Evolutionary conservation across 2,113 vertebrate genomes (phyloP).

Genomic region (Alexandromys fortis): DNA sequence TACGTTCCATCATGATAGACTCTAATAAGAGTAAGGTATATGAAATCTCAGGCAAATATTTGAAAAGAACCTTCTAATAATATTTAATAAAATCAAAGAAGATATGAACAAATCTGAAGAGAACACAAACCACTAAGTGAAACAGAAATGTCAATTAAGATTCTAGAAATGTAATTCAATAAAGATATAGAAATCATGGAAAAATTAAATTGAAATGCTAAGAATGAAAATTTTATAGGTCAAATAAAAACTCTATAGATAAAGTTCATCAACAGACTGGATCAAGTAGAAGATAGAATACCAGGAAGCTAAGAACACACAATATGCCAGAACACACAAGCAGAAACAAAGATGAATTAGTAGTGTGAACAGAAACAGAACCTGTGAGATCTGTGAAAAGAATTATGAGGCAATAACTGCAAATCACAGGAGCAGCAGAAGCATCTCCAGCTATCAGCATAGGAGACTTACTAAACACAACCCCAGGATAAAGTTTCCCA

Average conservation of each 20-base stretch:
- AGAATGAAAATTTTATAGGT: not conserved
- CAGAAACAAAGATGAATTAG: not conserved
- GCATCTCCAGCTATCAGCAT: no score
- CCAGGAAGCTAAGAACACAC: not conserved
- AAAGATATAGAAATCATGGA: not conserved
- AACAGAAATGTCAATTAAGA: not conserved
- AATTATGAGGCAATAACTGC: no score
- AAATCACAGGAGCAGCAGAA: not conserved
- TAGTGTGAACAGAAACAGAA: not conserved
- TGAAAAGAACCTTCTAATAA: not conserved
- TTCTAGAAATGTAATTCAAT: not conserved
- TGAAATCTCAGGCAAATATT: not conserved
- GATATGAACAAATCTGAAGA: not conserved
- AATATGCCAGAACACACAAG: not conserved
- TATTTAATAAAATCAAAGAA: not conserved
- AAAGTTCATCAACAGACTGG: not conserved
- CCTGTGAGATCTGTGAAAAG: no score
- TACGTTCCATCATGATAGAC: not conserved
- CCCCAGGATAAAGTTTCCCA: not conserved
- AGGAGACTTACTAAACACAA: not conserved
- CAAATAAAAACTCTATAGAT: not conserved
- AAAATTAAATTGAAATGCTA: not conserved
- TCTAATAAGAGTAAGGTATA: not conserved
- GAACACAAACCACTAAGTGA: not conserved
- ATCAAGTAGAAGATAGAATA: not conserved